Conservation (phyloP, 1,140 invertebrate species). For the Harpegnathos saltator region DNA sequence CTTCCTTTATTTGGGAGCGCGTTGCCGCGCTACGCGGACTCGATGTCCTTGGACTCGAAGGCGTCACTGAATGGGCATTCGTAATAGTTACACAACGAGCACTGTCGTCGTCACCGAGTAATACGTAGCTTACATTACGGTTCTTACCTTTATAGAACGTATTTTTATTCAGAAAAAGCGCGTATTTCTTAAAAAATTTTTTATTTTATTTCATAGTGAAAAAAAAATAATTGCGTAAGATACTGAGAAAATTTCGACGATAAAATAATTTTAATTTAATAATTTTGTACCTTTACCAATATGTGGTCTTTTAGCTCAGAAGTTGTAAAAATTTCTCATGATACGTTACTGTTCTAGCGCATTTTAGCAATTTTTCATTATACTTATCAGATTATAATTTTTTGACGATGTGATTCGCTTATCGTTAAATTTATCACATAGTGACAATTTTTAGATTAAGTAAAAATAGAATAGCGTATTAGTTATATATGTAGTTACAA, state of each 20-base stretch:
- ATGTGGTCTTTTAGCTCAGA: too few relatives aligned
- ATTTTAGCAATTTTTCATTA: background rate
- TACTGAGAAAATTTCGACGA: too few relatives aligned
- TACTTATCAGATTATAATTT: background rate
- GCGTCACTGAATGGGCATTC: conserved; percentile 69
- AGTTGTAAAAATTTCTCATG: background rate
- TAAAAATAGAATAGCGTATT: background rate
- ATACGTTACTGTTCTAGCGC: background rate
- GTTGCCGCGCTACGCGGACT: conserved; percentile 67
- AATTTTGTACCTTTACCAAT: too few relatives aligned
- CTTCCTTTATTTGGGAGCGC: conserved; percentile 78
- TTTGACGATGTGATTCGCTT: background rate
- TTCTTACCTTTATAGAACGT: background rate
- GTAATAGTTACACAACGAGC: conserved; percentile 72
- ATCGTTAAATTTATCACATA: conserved; percentile 6
- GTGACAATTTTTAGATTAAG: conserved; percentile 5
- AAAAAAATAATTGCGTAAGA: too few relatives aligned
- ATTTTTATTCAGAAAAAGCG: background rate
- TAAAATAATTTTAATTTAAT: too few relatives aligned
- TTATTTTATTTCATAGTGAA: too few relatives aligned
- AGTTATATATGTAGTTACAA: too few relatives aligned
- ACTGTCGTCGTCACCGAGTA: background rate
- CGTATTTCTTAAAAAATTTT: too few relatives aligned
- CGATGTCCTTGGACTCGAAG: conserved; percentile 79
- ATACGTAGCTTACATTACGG: background rate